A percentile compares a stretch with the other conserved stretches of the same genome.
phyloP scores from a whole-genome alignment of 2,888 invertebrate genomes.

The Macropis europaea region DNA sequence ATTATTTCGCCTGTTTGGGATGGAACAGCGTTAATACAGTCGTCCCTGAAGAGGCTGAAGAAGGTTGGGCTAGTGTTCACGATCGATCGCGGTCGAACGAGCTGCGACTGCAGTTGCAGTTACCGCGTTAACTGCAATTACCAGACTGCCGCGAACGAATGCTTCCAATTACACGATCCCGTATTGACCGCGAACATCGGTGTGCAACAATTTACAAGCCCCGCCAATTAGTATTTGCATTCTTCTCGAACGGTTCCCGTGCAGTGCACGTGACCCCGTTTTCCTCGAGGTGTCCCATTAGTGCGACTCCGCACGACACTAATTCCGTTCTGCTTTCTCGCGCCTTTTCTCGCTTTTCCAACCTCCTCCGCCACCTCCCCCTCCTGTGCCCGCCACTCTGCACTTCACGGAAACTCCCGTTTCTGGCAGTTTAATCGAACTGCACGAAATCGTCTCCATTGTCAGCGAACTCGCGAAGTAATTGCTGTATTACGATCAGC shows the following conservation, averaged over 20 bases:
- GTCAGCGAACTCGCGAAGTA: background rate
- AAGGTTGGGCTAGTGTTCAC: background rate
- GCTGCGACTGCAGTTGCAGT: constrained; percentile 50
- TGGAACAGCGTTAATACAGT: too few species aligned
- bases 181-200: constrained; percentile 33
- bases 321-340: background rate
- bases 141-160: constrained; percentile 63
- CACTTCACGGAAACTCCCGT: too few species aligned
- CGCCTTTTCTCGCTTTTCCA: too few species aligned
- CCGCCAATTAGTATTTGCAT: constrained; percentile 65
- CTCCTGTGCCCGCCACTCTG: background rate
- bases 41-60: constrained; percentile 2
- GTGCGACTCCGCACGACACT: constrained; percentile 45
- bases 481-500: background rate
- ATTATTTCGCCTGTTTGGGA: too few species aligned
- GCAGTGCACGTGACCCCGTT: constrained; percentile 55
- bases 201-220: constrained; percentile 34
- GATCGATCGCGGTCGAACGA: constrained; percentile 34
- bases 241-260: constrained; percentile 52
- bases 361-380: background rate
- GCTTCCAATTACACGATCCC: constrained; percentile 67
- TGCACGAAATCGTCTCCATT: background rate
- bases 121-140: constrained; percentile 68
- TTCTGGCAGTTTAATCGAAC: background rate
- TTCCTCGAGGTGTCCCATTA: constrained; percentile 49